Percentiles rank a stretch among this genome's conserved stretches.
Conservation (phyloP, 2,113 vertebrate species). For the Neodontobutis hainanensis region DNA sequence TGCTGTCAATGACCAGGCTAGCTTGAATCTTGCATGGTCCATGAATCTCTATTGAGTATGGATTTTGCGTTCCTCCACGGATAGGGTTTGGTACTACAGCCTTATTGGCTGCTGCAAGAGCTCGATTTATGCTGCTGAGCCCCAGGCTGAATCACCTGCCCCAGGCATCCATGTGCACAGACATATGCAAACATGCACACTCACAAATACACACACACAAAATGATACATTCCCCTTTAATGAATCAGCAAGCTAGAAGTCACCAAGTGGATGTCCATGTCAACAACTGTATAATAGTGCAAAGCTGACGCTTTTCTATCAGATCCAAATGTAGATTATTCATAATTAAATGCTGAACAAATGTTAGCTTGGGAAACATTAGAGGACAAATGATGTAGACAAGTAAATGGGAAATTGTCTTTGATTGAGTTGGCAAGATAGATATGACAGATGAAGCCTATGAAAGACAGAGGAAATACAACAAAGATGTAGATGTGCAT, state of each 20-base stretch:
- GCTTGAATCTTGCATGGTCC: slow-evolving; percentile 73
- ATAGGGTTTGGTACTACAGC: slow-evolving; percentile 55
- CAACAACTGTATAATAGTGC: slow-evolving; percentile 44
- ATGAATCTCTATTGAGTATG: slow-evolving; percentile 76
- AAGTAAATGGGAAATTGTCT: slow-evolving; percentile 17
- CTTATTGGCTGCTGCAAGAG: slow-evolving; percentile 67
- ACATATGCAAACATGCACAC: slow-evolving; percentile 54
- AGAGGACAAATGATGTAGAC: slow-evolving; percentile 12
- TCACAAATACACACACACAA: slow-evolving; percentile 40
- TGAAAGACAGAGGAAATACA: background rate
- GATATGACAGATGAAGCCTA: slow-evolving; percentile 14
- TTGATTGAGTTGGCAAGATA: slow-evolving; percentile 20
- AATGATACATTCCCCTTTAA: slow-evolving; percentile 63
- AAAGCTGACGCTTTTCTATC: slow-evolving; percentile 12
- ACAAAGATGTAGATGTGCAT: slow-evolving; percentile 6
- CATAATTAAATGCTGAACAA: slow-evolving; percentile 26
- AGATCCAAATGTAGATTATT: slow-evolving; percentile 27
- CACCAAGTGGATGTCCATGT: slow-evolving; percentile 54
- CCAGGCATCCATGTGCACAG: slow-evolving; percentile 61
- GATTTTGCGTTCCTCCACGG: slow-evolving; percentile 61
- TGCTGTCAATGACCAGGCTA: slow-evolving; percentile 65
- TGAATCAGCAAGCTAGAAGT: slow-evolving; percentile 64
- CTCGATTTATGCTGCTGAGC: slow-evolving; percentile 69
- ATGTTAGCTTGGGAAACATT: slow-evolving; percentile 29
- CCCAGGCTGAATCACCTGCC: slow-evolving; percentile 73